Base-by-base conservation (phyloP, 2,797 vertebrate species). In the Pseudomugil tenellus region DNA sequence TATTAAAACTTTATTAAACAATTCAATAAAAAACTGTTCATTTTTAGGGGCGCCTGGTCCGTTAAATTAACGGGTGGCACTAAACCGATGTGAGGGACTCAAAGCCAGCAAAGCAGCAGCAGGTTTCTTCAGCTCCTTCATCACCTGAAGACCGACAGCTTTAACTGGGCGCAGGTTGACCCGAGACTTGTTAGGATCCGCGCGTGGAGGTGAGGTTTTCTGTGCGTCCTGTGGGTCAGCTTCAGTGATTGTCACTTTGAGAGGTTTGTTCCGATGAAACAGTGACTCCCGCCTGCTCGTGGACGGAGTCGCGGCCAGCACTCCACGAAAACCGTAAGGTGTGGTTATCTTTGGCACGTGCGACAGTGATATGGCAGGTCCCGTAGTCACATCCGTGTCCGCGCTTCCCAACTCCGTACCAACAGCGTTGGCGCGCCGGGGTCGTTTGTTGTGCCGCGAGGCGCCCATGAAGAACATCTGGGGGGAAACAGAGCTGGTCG, bases 281-380 rank as follows among this genome's bases (percentile, higher is more conserved):
- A 94, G 70, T 0, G 93, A 94, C 68, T 94, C 93, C 17, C 93
- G 70, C 1, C 89, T 82, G 11, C 48, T 73, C 0, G 90, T 90
- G 54, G 69, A 79, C 0, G 93, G 93, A 41, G 89, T 93, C 12
- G 76, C 74, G 0, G 90, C 88, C 21, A 94, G 65, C 8, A 87
- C 87, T 0, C 55, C 83, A 0, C 79, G 17, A 73, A 95, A 94
- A 0, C 94, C 91, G 1, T 92, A 92, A 0, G 94, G 84, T 0
- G 92, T 93, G 17, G 82, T 89, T 63, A 92, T 74, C 62, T 91
- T 93, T 1, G 31, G 62, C 17, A 93, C 81, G 14, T 93, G 92
- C 0, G 75, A 52, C 63, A 92, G 72, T 0, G 92, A 93, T 91
- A 91, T 85, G 3, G 93, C 93, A 0, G 90, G 92, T 0, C 75